Base-by-base conservation (phyloP, 2,113 vertebrate species). In the Hymenochirus boettgeri region DNA sequence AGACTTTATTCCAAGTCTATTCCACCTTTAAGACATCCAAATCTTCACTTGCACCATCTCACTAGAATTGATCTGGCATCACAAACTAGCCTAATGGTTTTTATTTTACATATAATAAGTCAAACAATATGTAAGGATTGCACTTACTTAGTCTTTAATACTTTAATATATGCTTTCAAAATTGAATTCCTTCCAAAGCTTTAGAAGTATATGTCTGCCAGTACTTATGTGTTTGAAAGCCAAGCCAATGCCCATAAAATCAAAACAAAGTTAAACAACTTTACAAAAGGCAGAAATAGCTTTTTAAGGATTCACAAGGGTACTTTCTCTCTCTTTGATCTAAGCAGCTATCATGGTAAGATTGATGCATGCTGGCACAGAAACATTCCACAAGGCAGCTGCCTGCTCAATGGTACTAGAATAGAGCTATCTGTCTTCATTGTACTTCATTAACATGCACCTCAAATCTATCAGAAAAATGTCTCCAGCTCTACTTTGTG, bases 361-460 rank as follows among this genome's bases (percentile, higher is more conserved):
- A 88, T 87, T 87, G 82, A 90, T 88, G 80, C 62, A 67, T 54
- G 13, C 62, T 82, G 79, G 77, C 78, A 73, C 71, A 79, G 73
- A 76, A 80, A 76, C 73, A 80, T 83, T 89, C 83, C 78, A 72
- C 50, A 76, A 80, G 73, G 71, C 0, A 1, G 39, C 73, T 80
- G 48, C 74, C 73, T 80, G 71, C 72, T 80, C 29, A 1, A 71
- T 64, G 61, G 69, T 73, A 79, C 77, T 80, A 75, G 75, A 74
- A 85, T 73, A 76, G 65, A 80, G 74, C 77, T 75, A 86, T 87
- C 82, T 82, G 71, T 90, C 88, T 90, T 88, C 83, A 83, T 83
- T 81, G 75, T 64, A 70, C 70, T 74, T 77, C 73, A 82, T 87
- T 87, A 90, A 82, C 69, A 79, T 85, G 76, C 74, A 74, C 71